phyloP scores from a whole-genome alignment of 2,888 invertebrate genomes.

The Ferdinandea cuprea region DNA sequence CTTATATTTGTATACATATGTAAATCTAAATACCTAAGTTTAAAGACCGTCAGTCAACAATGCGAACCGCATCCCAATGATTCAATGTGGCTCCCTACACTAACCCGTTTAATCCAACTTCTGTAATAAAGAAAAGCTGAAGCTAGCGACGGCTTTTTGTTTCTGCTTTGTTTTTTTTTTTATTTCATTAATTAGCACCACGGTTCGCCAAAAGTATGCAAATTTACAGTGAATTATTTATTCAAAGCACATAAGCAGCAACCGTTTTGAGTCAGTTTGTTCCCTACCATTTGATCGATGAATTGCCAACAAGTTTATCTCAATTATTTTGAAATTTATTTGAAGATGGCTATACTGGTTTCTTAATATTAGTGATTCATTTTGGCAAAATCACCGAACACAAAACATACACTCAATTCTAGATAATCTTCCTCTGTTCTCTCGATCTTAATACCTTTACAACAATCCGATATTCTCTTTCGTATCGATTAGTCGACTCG shows the following conservation, averaged over 20 bases:
- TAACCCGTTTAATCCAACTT: conserved; percentile 9
- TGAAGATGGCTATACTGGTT: conserved; percentile 6
- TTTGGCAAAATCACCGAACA: not conserved
- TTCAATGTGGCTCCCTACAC: not conserved
- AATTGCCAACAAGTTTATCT: conserved; percentile 3
- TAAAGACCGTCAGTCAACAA: conserved; percentile 2
- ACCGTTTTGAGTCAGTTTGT: not conserved
- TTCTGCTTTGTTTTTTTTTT: not conserved
- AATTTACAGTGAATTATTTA: conserved; percentile 24
- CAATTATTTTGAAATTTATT: not conserved
- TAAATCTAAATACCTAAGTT: not conserved
- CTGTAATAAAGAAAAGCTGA: not conserved
- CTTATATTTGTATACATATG: not conserved
- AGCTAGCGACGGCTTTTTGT: not conserved
- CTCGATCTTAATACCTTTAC: not conserved
- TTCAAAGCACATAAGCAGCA: conserved; percentile 31
- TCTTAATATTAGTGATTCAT: not conserved
- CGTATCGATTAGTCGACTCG: conserved; percentile 11
- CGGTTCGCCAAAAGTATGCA: conserved; percentile 37
- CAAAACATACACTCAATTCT: not conserved
- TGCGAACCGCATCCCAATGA: conserved; percentile 17
- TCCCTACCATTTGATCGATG: conserved; percentile 1
- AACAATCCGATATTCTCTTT: conserved; percentile 14
- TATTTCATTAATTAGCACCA: conserved; percentile 10
- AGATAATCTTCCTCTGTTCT: conserved; percentile 19